Evolutionary conservation across 2,113 vertebrate genomes (phyloP).

Genomic region (Pachyramphus minor): DNA sequence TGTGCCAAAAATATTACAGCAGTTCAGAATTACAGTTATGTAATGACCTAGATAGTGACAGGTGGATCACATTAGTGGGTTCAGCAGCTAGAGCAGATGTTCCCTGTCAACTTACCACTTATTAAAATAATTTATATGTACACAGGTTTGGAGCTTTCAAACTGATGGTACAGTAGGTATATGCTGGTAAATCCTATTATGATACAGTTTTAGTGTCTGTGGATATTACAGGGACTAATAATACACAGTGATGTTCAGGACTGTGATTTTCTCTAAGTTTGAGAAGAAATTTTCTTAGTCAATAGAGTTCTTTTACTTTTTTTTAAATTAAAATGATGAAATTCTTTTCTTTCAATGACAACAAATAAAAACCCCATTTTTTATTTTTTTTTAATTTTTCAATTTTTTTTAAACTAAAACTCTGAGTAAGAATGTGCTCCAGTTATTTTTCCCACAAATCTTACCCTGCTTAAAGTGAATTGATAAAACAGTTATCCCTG

Average conservation of each 20-base stretch:
- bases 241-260: not conserved
- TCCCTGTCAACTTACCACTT: not conserved
- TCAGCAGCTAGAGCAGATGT: conserved; percentile 22
- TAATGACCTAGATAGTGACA: conserved; percentile 27
- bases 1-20: not conserved
- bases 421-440: not conserved
- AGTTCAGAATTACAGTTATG: not conserved
- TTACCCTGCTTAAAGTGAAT: not conserved
- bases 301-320: not conserved
- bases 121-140: not conserved
- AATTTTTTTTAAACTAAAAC: not conserved
- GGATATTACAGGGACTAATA: not conserved
- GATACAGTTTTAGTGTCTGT: not conserved
- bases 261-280: not conserved
- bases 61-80: conserved; percentile 11
- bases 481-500: not conserved
- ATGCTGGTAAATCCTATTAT: not conserved
- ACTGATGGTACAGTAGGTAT: not conserved
- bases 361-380: not conserved
- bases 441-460: not conserved
- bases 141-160: not conserved
- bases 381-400: no score
- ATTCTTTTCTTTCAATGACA: not conserved
- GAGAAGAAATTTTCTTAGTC: not conserved
- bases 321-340: not conserved